These are phyloP conservation scores for Drosophila dives DNA, from an alignment of 2,888 invertebrate species.

Conservation along the genomic window DNA sequence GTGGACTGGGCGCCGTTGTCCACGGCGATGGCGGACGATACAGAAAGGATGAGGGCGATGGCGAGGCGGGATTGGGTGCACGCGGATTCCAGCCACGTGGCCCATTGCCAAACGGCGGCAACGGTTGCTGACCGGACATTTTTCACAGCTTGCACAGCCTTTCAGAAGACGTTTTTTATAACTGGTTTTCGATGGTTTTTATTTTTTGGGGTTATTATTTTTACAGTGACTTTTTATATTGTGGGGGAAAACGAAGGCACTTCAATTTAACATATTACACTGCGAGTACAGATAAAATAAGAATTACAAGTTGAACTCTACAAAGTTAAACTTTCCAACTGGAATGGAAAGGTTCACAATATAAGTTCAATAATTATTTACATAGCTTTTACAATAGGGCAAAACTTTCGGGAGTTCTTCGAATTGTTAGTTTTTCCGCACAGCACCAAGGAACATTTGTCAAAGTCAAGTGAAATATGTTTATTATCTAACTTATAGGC, in stretches of 20 bases:
- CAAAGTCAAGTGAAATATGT: not conserved
- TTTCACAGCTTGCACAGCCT: constrained; percentile 43
- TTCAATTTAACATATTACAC: constrained; percentile 71
- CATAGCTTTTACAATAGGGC: not conserved
- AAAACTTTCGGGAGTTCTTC: not conserved
- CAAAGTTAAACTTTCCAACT: not conserved
- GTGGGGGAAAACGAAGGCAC: constrained; percentile 31
- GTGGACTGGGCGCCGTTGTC: constrained; percentile 88
- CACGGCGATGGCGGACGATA: constrained; percentile 92
- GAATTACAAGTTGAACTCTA: not conserved
- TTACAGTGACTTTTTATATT: constrained; percentile 13
- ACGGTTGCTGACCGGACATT: constrained; percentile 84
- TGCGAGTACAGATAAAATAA: constrained; percentile 32
- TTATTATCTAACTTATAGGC: not conserved
- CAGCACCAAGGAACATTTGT: constrained; percentile 2
- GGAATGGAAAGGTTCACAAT: not conserved
- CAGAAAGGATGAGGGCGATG: constrained; percentile 87
- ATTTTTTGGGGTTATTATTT: not conserved
- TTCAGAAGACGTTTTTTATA: constrained; percentile 19
- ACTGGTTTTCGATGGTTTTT: constrained; percentile 1
- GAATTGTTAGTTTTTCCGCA: not conserved
- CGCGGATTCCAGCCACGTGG: constrained; percentile 85
- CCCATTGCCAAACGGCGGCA: constrained; percentile 80
- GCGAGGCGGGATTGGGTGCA: constrained; percentile 79
- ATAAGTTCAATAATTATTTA: constrained; percentile 1